Base-by-base conservation (phyloP, 2,113 vertebrate genomes). In the Perognathus longimembris region DNA sequence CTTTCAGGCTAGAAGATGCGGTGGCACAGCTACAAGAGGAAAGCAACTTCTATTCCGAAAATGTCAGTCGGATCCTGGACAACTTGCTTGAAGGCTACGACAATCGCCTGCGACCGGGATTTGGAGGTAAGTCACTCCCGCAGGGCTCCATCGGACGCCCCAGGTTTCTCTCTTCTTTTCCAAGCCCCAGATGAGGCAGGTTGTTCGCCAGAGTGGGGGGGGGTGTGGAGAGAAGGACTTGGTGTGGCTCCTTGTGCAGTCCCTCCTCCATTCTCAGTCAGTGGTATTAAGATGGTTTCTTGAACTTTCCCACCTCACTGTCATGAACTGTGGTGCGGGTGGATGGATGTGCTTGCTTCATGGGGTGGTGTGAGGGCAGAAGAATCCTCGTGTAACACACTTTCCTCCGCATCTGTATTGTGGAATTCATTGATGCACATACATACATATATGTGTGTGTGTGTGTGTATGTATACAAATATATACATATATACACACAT, bases 81-180 rank as follows among this genome's bases (percentile, higher is more conserved):
- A 98, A 99, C 96, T 97, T 99, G 96, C 97, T 99, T 95, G 99
- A 99, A 95, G 99, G 99, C 90, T 99, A 99, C 82, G 99, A 99
- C 98, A 99, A 99, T 97, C 98, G 99, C 82, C 98, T 99, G 6
- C 98, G 99, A 20, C 99, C 99, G 14, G 99, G 99, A 92, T 99
- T 99, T 95, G 99, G 99, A 98, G 99, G 99, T 99, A 50, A 98
- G 94, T n/a, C 24, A 24, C 38, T 28, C 0, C 1, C 7, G 26
- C 57, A 1, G 79, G 82, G 28, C 26, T 40, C 76, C 28, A 74
- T 6, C 3, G 75, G 79, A 18, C 20, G 20, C 8, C 20, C 28
- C 2, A 63, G 9, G 3, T 32, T 30, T 71, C 28, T 28, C 63
- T 26, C n/a, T 8, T 34, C 10, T 7, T 34, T 30, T 54, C 18